Evolutionary conservation across 2,797 vertebrate species (phyloP).

Genomic region (Amazona ochrocephala): DNA sequence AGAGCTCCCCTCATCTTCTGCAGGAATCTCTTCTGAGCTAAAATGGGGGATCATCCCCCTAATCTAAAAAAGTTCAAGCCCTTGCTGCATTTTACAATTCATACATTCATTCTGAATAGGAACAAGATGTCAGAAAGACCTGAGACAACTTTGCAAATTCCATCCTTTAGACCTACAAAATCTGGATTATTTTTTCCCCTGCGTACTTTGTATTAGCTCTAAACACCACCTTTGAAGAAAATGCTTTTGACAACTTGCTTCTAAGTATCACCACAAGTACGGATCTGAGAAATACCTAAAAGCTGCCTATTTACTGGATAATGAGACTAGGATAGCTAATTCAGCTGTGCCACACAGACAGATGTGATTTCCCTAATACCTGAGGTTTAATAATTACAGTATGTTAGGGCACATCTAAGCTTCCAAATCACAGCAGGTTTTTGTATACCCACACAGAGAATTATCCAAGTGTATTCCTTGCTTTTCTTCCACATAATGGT

Average conservation of each 20-base stretch:
- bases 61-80: slow-evolving; percentile 52
- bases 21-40: background rate
- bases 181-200: slow-evolving; percentile 40
- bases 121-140: slow-evolving; percentile 18
- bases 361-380: slow-evolving; percentile 53
- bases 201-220: slow-evolving; percentile 16
- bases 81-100: background rate
- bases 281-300: slow-evolving; percentile 39
- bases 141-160: slow-evolving; percentile 2
- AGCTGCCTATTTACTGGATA: slow-evolving; percentile 8
- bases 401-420: slow-evolving; percentile 30
- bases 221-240: slow-evolving; percentile 29
- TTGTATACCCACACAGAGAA: background rate
- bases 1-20: background rate
- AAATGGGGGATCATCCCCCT: slow-evolving; percentile 4
- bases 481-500: background rate
- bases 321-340: slow-evolving; percentile 1
- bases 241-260: slow-evolving; percentile 53
- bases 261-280: slow-evolving; percentile 9
- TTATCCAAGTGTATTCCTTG: background rate
- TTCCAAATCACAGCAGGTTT: slow-evolving; percentile 16
- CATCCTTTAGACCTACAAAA: background rate
- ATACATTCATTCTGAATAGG: background rate
- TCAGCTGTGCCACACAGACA: background rate
- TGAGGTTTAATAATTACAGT: background rate